Base-by-base conservation (phyloP, 2,888 invertebrate species). In the Perdita meconis region DNA sequence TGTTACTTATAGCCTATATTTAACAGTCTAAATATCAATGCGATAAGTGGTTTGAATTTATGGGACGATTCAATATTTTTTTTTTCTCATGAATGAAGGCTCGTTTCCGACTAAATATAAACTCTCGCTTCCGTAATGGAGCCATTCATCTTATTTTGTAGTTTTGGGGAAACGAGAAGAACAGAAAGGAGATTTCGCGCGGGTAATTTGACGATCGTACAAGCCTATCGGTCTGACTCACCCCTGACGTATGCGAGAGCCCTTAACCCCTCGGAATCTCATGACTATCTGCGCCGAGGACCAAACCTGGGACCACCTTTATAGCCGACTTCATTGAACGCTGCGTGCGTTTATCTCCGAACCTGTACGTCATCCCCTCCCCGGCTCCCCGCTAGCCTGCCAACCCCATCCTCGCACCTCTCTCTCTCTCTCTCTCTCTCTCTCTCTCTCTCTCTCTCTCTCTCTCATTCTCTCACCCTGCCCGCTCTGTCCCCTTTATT, bases 311-410 rank as follows among this genome's bases (percentile, higher is more conserved):
- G 74, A 81, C 81, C 86, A 85, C 86, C 87, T 88, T 85, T 84
- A 81, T 79, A 85, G 87, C 84, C 87, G 86, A 88, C 89, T 89
- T 88, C 89, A 88, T 90, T 87, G 88, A 89, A 86, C 84, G 81
- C 78, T 80, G 83, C 80, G 82, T 84, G 84, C 89, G 81, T 90
- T 89, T 89, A 87, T 90, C 86, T 88, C 83, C 65, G 76, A 85
- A 81, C 83, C 82, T 85, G 83, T 83, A 80, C 84, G 88, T 90
- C 89, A 87, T 87, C 83, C 87, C 86, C 85, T 74, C 74, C 82
- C 13, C 50, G 73, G 69, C 76, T 26, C 68, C 26, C 75, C 66
- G 3, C 2, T 30, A 30, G 71, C 68, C 78, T 74, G 69, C 56
- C 80, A 78, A 82, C 75, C 80, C 78, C 66, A 59, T 81, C 69